Base-by-base conservation (phyloP, 2,113 vertebrate genomes). In the Micronycteris hirsuta region DNA sequence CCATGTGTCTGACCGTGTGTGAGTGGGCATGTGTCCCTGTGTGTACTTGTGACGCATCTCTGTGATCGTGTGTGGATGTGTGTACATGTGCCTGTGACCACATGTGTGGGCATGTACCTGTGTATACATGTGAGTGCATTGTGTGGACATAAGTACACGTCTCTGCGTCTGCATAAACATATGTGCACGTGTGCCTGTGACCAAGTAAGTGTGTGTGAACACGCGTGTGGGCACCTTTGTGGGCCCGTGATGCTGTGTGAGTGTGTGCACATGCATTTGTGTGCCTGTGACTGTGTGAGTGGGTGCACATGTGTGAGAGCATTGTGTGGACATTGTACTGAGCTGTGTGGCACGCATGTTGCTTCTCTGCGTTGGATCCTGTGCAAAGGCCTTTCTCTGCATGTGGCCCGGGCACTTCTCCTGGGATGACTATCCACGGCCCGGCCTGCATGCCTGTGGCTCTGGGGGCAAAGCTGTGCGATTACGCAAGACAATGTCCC, bases 401-500 rank as follows among this genome's bases (percentile, higher is more conserved):
- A 17, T 0, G 14, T 28, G 33, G 26, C 41, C 45, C 2, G 3
- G 54, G 43, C 3, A 0, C 31, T 20, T 49, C 43, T 38, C 43
- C 43, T 8, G 4, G 33, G 19, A 4, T 26, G 33, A 41, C 63
- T 47, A 54, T 33, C 78, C 16, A 0, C 1, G 28, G 49, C 19
- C 49, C 5, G 17, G n/a, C 45, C 45, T 20, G 20, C 7, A 3
- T 41, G 41, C 61, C 4, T n/a, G 38, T 17, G 33, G n/a, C 73
- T 33, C 83, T 36, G 17, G 28, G 56, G 31, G 14, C 15, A 19
- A 11, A 38, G 26, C 14, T 89, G 54, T 84, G 95, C 97, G 98
- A 97, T 93, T 89, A 77, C 88, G 91, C 86, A 87, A 95, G 58
- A n/a, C 41, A n/a, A 88, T 83, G 96, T 97, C 97, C 97, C 93